Conservation (phyloP, 2,113 vertebrate species). For the Callaeas wilsoni region DNA sequence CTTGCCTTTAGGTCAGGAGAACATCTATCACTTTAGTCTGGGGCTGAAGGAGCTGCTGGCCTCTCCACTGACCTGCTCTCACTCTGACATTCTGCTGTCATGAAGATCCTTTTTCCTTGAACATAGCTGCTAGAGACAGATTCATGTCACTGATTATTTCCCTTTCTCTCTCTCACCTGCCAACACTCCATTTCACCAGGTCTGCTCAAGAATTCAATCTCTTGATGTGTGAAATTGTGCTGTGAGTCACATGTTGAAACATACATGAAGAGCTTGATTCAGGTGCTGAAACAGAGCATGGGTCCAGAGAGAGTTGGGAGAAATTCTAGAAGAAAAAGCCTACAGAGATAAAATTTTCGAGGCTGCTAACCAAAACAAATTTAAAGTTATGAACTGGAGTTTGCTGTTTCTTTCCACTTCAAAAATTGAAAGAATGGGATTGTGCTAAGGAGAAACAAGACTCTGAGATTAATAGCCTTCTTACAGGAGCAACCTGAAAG, state of each 20-base stretch:
- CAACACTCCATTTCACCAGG: background rate
- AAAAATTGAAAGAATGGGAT: background rate
- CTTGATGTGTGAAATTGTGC: background rate
- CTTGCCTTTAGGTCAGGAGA: background rate
- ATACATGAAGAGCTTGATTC: background rate
- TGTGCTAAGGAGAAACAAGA: background rate
- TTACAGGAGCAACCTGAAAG: background rate
- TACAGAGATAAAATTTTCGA: background rate
- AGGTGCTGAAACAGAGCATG: background rate
- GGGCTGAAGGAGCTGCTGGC: background rate
- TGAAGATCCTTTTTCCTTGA: background rate
- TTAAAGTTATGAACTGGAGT: background rate
- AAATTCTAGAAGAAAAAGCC: background rate
- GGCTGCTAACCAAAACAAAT: background rate
- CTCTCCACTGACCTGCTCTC: background rate
- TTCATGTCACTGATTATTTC: background rate
- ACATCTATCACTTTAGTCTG: background rate
- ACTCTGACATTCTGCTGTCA: background rate
- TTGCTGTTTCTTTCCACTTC: background rate
- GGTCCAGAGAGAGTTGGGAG: background rate
- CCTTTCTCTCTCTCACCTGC: background rate
- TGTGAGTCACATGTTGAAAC: background rate
- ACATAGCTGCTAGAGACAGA: background rate
- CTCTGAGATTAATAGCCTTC: background rate
- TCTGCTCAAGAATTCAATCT: background rate